Percentiles rank a stretch among this genome's conserved stretches.
Evolutionary conservation across 2,797 vertebrate genomes (phyloP).

Genomic region (Lateolabrax maculatus): DNA sequence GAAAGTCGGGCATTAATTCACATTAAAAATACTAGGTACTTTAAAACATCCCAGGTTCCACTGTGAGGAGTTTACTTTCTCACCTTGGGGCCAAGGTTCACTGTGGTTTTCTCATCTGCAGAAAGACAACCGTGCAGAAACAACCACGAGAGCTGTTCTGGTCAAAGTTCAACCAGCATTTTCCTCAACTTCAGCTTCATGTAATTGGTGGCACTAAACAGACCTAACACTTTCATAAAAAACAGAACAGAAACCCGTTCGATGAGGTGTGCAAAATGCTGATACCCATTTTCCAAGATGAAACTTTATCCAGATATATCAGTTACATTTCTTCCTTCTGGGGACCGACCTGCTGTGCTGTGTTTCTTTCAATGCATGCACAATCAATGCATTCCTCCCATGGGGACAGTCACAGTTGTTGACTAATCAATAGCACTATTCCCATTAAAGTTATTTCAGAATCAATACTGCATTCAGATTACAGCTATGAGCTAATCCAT

Average conservation of each 20-base stretch:
- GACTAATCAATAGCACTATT: slow-evolving; percentile 70
- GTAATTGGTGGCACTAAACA: background rate
- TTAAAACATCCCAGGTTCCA: slow-evolving; percentile 9
- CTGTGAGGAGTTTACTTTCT: slow-evolving; percentile 19
- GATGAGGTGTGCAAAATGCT: background rate
- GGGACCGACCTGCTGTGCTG: slow-evolving; percentile 14
- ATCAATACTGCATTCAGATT: slow-evolving; percentile 71
- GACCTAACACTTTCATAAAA: background rate
- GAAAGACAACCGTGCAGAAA: slow-evolving; percentile 7
- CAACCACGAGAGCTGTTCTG: background rate
- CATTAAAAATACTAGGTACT: slow-evolving; percentile 19
- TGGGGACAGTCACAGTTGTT: slow-evolving; percentile 62
- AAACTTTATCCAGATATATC: background rate
- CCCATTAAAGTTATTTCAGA: slow-evolving; percentile 64
- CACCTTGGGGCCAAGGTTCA: background rate
- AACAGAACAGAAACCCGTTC: background rate
- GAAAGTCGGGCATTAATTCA: slow-evolving; percentile 31
- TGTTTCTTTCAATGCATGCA: slow-evolving; percentile 53
- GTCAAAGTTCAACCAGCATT: slow-evolving; percentile 5
- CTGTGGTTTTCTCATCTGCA: slow-evolving; percentile 12
- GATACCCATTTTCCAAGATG: background rate
- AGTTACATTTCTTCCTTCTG: background rate
- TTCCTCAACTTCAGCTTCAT: background rate
- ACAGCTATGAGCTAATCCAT: slow-evolving; percentile 58
- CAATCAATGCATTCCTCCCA: slow-evolving; percentile 63